Base-by-base conservation (phyloP, 2,888 invertebrate genomes). In the Acanthosepion pharaonis region DNA sequence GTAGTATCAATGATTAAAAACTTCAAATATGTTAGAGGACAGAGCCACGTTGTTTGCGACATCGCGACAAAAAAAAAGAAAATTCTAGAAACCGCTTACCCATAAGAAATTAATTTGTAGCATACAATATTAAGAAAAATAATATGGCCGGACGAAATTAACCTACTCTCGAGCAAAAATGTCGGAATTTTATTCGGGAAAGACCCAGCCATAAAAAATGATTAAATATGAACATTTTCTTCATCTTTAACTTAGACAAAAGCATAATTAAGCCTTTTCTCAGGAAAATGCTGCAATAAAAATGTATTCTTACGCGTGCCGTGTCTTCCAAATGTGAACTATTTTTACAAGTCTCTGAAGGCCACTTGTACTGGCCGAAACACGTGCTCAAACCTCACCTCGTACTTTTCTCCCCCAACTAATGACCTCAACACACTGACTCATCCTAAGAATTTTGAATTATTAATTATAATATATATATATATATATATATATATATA, bases 161-260 rank as follows among this genome's bases (percentile, higher is more conserved):
- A 78, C 78, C 78, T 33, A 9, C 78, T 5, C 33, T 11, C 18
- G 78, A 33, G n/a, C 15, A 33, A 15, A n/a, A 33, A 78, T 78
- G 78, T n/a, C 78, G 78, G n/a, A 78, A 78, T 78, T 78, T 78
- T n/a, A 78, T 78, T 78, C n/a, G 11, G 78, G n/a, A n/a, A n/a
- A 59, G 15, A 78, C 1, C 15, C 11, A 11, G 15, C n/a, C n/a
- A 4, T 33, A n/a, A n/a, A 78, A 78, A 9, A 42, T 5, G 15
- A 78, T 0, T 78, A 33, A 15, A 78, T 6, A n/a, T 78, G 78
- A 33, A 78, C 4, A 78, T 33, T 3, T 78, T 15, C 5, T n/a
- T 18, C 18, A 78, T 78, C n/a, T 33, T n/a, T 33, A 33, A 78
- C 8, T 33, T 11, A 78, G n/a, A 78, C 78, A 78, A n/a, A n/a